Base-by-base conservation (phyloP, 2,888 invertebrate genomes). In the Epinotia brunnichana region DNA sequence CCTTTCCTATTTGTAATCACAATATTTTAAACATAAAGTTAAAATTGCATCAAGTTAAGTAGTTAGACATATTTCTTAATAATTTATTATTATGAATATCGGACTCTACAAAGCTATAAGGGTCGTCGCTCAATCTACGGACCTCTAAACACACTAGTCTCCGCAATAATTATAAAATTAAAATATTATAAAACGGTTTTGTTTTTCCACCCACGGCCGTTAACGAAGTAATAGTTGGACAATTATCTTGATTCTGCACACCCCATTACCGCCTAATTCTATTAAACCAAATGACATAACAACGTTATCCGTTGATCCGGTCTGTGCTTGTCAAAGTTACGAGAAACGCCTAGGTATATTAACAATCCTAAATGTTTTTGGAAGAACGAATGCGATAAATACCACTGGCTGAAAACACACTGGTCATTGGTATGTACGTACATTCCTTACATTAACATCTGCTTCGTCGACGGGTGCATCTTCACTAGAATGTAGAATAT, bases 181-280 rank as follows among this genome's bases (percentile, higher is more conserved):
- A 35, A 21, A 51, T 29, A 13, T 56, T 2, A 63, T 59, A 64
- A 59, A 51, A 64, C 53, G 17, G 48, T 70, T 59, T 64, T 70
- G 48, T 64, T 64, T 57, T 59, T 59, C 48, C 63, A 48, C 62
- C 62, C 62, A 73, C 53, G 29, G 24, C 21, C 19, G 44, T 35
- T 68, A 62, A 62, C 67, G 62, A 69, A 63, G 24, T 57, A 54
- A 54, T 51, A 13, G 51, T 54, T 51, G 19, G 15, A 57, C 73
- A 57, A 73, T 73, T 63, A 73, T 41, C 1, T 59, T n/a, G 73
- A 73, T 73, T 73, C 62, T 24, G 57, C 63, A 73, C 73, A 69
- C 73, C 67, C 73, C 63, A 63, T 69, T 13, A 59, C 39, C 13
- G n/a, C 7, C 13, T 73, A 69, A 73, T 73, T 57, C 51, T 53